These are phyloP conservation scores for Lypha dubia DNA, from an alignment of 2,888 invertebrate species.

Conservation along the genomic window DNA sequence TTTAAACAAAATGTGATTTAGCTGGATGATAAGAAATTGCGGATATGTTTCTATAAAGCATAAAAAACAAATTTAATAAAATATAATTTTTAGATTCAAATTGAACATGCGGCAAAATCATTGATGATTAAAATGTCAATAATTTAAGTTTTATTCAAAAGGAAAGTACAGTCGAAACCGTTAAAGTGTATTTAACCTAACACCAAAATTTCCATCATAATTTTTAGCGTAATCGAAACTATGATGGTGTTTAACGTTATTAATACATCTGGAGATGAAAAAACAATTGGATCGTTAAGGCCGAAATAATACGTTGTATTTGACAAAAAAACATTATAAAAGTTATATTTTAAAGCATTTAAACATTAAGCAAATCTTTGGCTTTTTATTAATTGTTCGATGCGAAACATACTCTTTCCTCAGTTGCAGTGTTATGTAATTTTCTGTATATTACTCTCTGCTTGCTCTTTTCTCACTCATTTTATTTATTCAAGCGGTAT, in stretches of 20 bases:
- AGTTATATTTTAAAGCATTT: constrained; percentile 39
- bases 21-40: constrained; percentile 62
- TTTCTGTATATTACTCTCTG: constrained; percentile 53
- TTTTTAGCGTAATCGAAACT: constrained; percentile 40
- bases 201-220: constrained; percentile 22
- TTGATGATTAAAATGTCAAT: constrained; percentile 18
- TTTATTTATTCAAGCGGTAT: constrained; percentile 13
- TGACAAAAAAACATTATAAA: constrained; percentile 6
- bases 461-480: constrained; percentile 74
- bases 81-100: constrained; percentile 32
- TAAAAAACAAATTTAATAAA: constrained; percentile 47
- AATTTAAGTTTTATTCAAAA: constrained; percentile 31
- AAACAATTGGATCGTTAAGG: constrained; percentile 47
- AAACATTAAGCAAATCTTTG: constrained; percentile 62
- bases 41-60: constrained; percentile 49
- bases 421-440: constrained; percentile 59
- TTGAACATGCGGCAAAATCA: constrained; percentile 54
- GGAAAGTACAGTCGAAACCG: constrained; percentile 30
- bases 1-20: constrained; percentile 54
- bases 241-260: constrained; percentile 1
- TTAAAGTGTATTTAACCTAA: constrained; percentile 19
- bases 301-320: constrained; percentile 33
- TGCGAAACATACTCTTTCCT: constrained; percentile 63
- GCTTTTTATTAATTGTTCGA: constrained; percentile 66
- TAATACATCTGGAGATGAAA: constrained; percentile 34